These are phyloP conservation scores for Apodemus agrarius DNA, from an alignment of 2,797 vertebrate species.

Conservation along the genomic window DNA sequence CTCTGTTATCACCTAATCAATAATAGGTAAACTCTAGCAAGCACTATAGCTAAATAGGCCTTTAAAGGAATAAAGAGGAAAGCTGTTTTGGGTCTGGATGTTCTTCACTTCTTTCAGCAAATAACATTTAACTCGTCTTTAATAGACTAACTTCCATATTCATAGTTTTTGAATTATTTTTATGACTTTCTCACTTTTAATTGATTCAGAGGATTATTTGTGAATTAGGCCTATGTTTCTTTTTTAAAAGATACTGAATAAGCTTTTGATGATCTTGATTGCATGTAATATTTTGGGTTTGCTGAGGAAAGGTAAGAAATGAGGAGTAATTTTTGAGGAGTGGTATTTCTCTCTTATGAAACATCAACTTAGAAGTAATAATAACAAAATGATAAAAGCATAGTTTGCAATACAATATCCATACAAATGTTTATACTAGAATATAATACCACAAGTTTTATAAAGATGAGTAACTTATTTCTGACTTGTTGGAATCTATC, in stretches of 20 bases:
- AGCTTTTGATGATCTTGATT: background rate
- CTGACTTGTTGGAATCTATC: background rate
- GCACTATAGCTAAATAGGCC: background rate
- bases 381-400: background rate
- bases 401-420: background rate
- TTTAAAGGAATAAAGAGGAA: background rate
- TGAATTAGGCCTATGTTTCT: background rate
- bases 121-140: background rate
- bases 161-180: background rate
- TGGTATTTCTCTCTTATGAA: background rate
- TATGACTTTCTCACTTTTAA: background rate
- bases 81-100: no score
- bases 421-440: background rate
- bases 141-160: background rate
- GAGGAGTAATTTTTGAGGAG: background rate
- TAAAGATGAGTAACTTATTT: background rate
- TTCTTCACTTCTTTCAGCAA: background rate
- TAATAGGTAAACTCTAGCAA: background rate
- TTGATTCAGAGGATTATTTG: background rate
- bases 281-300: background rate
- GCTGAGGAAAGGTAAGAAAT: background rate
- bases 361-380: background rate
- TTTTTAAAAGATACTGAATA: background rate
- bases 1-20: background rate
- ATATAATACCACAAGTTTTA: background rate